These are phyloP conservation scores for Hemicordylus capensis DNA, from an alignment of 2,113 vertebrate genomes.

Conservation along the genomic window DNA sequence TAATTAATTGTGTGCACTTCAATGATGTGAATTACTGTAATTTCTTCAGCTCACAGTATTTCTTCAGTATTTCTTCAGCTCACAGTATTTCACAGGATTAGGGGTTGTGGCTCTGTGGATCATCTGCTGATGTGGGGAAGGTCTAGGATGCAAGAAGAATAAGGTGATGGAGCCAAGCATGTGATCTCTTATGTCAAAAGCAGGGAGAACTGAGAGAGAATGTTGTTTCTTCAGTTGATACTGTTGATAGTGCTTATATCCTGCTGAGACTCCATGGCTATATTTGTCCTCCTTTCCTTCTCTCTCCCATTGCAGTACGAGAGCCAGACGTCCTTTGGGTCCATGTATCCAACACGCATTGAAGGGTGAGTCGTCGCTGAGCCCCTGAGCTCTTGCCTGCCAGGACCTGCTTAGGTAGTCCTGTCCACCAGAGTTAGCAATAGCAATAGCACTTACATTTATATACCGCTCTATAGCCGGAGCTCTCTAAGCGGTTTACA, in stretches of 20 bases:
- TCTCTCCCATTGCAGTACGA: constrained; percentile 80
- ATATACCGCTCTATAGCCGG: too few species aligned
- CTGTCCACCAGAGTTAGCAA: background rate
- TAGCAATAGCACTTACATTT: too few species aligned
- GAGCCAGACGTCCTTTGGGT: constrained; percentile 94
- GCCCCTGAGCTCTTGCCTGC: background rate
- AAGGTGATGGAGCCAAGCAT: background rate
- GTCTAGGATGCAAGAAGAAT: background rate
- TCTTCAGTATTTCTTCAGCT: too few species aligned
- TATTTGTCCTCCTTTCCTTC: constrained; percentile 37
- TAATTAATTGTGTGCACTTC: background rate
- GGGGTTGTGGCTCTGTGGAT: background rate
- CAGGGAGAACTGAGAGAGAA: background rate
- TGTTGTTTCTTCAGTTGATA: background rate
- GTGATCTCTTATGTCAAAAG: background rate
- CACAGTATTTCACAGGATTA: too few species aligned
- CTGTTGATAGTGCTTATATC: background rate
- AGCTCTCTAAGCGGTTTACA: too few species aligned
- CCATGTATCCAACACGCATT: constrained; percentile 93
- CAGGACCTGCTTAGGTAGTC: background rate
- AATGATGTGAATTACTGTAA: background rate
- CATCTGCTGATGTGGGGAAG: too few species aligned
- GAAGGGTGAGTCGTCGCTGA: constrained; percentile 83
- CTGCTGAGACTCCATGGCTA: background rate
- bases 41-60: background rate